Evolutionary conservation across 2,888 invertebrate species (phyloP).

Genomic region (Ptilodon capucinus): DNA sequence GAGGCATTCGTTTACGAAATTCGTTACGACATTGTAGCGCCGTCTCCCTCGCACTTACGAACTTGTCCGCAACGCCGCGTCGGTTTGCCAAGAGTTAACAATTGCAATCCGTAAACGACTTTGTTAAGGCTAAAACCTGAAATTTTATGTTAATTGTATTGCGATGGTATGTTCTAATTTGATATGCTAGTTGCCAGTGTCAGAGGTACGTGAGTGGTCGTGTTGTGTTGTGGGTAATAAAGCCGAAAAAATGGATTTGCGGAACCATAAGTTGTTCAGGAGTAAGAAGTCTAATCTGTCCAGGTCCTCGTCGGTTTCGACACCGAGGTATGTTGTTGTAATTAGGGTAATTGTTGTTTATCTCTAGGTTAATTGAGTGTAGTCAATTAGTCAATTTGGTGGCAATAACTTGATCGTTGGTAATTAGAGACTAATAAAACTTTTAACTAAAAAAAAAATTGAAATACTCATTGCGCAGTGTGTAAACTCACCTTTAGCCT

Average conservation of each 20-base stretch:
- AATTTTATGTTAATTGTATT: slow-evolving; percentile 79
- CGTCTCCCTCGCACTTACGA: slow-evolving; percentile 50
- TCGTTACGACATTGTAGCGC: slow-evolving; percentile 50
- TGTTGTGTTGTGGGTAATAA: slow-evolving; percentile 45
- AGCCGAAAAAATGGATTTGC: slow-evolving; percentile 64
- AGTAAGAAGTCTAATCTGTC: slow-evolving; percentile 58
- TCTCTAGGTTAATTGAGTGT: neutral
- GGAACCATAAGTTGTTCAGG: slow-evolving; percentile 61
- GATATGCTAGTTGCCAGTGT: slow-evolving; percentile 65
- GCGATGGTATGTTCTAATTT: slow-evolving; percentile 74
- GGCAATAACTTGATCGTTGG: too few species aligned
- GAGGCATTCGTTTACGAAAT: slow-evolving; percentile 54
- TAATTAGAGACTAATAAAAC: neutral
- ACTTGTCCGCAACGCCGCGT: slow-evolving; percentile 46
- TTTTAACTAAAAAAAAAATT: too few species aligned
- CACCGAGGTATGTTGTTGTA: slow-evolving; percentile 59
- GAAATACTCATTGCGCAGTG: too few species aligned
- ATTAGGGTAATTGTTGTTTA: neutral
- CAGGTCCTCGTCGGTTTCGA: slow-evolving; percentile 66
- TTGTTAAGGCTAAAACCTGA: slow-evolving; percentile 76
- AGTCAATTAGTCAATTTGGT: too few species aligned
- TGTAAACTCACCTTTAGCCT: too few species aligned
- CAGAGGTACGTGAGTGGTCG: slow-evolving; percentile 67
- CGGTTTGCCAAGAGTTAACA: slow-evolving; percentile 52
- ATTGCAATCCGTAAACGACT: slow-evolving; percentile 65